Base-by-base conservation (phyloP, 2,888 invertebrate species). In the Tetranychus piercei region DNA sequence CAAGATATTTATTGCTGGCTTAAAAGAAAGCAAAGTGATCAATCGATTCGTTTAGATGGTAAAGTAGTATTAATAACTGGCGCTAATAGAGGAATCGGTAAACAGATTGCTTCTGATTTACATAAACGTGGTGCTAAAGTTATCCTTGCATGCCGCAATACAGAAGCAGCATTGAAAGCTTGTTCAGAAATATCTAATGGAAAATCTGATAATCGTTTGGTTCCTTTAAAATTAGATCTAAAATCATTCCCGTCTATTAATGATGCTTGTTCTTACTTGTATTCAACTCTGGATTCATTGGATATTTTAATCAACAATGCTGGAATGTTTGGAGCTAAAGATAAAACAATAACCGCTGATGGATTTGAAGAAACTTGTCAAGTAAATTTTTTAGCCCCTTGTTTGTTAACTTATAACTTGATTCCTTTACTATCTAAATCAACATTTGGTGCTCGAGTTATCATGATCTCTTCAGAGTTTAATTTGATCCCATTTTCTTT, bases 61-160 rank as follows among this genome's bases (percentile, higher is more conserved):
- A 92, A 92, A 84, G 91, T 90, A 0, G 90, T 91, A 15, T 86
- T 94, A 9, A 87, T 94, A 23, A 93, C 93, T n/a, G 94, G 93
- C 1, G 90, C 91, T 78, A 93, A 90, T 78, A 87, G 89, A 79
- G 92, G 84, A 83, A 79, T 78, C 71, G 78, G 78, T 18, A 71
- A 73, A 15, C 77, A 77, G 66, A 77, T 77, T 34, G 78, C 78
- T 43, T 67, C 71, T 1, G 77, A 76, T 18, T 65, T 78, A 34
- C 77, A 77, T 44, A 45, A 65, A 44, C 74, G 78, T 82, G 82
- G 82, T 75, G 92, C 91, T 0, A 86, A 87, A 76, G 86, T 93
- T 66, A 89, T 93, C 77, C 87, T 94, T 88, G 92, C 91, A 0
- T 93, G 92, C 82, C 85, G 92, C 78, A 90, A 91, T 81, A 79